Evolutionary conservation across 2,113 vertebrate species (phyloP), one percentile per base, ranked within the genome.

Genomic region (Neodontobutis hainanensis): DNA sequence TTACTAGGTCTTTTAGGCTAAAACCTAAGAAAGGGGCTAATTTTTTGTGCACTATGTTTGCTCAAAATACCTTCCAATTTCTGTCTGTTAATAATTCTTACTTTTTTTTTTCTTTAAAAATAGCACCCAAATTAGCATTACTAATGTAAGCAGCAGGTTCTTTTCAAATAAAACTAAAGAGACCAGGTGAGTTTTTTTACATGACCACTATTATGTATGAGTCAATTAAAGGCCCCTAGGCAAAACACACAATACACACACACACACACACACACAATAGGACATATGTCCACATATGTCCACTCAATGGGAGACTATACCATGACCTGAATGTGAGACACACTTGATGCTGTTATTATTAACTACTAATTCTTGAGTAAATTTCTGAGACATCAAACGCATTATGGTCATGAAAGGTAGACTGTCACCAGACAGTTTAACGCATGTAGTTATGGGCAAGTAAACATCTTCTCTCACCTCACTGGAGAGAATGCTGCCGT

Each of bases 401-500:
- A 50, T 8, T 8, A 27, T 27, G 19, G 19, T 27, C 19, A 27
- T 27, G 16, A 8, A 40, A 40, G 0, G 34, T 55, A 32, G 32
- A 34, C 5, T 11, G 32, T 40, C 19, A 5, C 5, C 32, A 5
- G 27, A 11, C 5, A 14, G 11, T 52, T 51, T 32, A 34, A 27
- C 1, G 38, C 38, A 12, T 34, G 10, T 5, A 27, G 19, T 1
- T 27, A 52, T 11, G 4, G 11, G 11, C 50, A 52, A 34, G 34
- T n/a, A 7, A n/a, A 15, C 6, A 36, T 15, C 38, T n/a, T 19
- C 14, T 70, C 94, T 95, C 94, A 98, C 97, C 96, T 98, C 97
- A 82, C 90, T 96, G 84, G 97, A 97, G 73, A 98, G 85, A 67
- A 99, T 96, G 70, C 96, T 97, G 87, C 97, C 96, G 65, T 99